A percentile compares a stretch with the other conserved stretches of the same genome.
Conservation (phyloP, 2,113 vertebrate genomes). For the Rousettus leschenaultii region DNA sequence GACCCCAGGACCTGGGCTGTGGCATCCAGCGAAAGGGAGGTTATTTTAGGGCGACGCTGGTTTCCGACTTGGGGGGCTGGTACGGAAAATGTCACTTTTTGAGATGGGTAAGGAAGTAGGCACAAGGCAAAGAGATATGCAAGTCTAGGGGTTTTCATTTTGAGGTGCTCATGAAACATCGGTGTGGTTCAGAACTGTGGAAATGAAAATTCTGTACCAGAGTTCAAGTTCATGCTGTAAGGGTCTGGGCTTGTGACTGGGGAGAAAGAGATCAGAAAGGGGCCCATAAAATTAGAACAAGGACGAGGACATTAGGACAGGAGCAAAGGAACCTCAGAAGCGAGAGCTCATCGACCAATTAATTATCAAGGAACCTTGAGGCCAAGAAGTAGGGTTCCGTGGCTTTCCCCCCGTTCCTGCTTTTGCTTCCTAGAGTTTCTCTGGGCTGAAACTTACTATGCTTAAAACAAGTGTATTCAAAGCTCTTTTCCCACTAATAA, state of each 20-base stretch:
- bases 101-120: too few species aligned
- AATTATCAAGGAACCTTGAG: neutral
- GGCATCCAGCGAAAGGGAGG: accelerated
- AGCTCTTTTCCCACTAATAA: neutral
- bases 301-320: neutral
- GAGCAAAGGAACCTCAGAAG: neutral
- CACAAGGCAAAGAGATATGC: neutral
- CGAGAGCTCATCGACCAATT: neutral
- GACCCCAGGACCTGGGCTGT: accelerated
- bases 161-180: neutral
- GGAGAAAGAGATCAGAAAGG: neutral
- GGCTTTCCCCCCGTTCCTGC: neutral
- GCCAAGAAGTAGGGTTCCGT: neutral
- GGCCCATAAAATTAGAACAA: neutral
- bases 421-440: neutral
- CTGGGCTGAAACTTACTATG: too few species aligned
- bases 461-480: neutral
- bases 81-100: neutral
- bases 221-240: neutral
- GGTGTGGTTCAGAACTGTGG: neutral
- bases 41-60: neutral
- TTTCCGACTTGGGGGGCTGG: neutral
- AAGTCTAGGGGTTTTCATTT: too few species aligned
- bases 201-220: neutral
- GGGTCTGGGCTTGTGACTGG: neutral